Evolutionary conservation across 2,113 vertebrate genomes (phyloP).

Genomic region (Serilophus lunatus): DNA sequence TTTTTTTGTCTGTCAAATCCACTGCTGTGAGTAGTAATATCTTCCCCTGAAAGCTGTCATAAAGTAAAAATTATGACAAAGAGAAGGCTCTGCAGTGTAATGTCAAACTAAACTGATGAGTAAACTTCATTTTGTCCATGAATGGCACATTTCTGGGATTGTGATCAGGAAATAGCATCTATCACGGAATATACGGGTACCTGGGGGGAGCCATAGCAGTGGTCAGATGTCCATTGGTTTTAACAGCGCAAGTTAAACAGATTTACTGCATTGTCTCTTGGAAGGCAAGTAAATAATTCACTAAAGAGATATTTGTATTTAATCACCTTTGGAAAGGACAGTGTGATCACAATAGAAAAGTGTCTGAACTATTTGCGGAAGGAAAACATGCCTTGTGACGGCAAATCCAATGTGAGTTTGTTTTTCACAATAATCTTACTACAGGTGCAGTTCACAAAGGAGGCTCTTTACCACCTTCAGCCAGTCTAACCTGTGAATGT

Average conservation of each 20-base stretch:
- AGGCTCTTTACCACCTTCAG: background rate
- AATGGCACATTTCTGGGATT: accelerated
- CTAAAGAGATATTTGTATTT: background rate
- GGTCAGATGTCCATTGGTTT: background rate
- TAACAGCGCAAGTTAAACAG: background rate
- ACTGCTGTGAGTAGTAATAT: background rate
- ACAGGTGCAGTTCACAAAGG: background rate
- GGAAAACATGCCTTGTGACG: background rate
- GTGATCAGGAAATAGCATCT: background rate
- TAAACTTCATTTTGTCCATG: background rate
- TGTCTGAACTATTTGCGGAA: background rate
- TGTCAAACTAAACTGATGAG: background rate
- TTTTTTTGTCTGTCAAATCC: background rate
- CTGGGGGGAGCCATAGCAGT: background rate
- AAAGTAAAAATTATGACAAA: background rate
- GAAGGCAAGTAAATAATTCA: background rate
- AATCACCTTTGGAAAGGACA: background rate
- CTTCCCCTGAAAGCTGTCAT: background rate
- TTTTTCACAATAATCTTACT: background rate
- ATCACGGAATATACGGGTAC: too few relatives aligned
- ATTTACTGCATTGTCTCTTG: accelerated
- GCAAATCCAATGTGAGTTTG: background rate
- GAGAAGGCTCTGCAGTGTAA: background rate
- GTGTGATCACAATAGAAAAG: background rate
- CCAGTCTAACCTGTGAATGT: background rate